These are phyloP conservation scores for Microplitis deprimator DNA, from an alignment of 2,888 invertebrate genomes.

Conservation along the genomic window DNA sequence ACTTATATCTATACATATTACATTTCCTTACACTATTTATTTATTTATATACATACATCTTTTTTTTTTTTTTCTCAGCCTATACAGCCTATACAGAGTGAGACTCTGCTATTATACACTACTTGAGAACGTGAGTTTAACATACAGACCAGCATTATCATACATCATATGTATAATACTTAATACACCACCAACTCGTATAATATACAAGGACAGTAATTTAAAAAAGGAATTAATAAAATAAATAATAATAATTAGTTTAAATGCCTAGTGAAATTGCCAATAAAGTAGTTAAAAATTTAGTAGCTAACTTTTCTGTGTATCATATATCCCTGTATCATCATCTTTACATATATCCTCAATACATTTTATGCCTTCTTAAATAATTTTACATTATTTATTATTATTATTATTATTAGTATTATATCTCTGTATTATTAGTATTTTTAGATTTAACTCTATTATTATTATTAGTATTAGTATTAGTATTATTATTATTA, in stretches of 20 bases:
- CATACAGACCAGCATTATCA: too few relatives aligned
- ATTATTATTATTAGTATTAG: neutral
- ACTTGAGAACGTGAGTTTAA: neutral
- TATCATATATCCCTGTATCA: constrained; percentile 68
- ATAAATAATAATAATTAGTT: constrained; percentile 65
- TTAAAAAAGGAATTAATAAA: neutral
- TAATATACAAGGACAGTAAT: neutral
- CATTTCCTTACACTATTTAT: neutral
- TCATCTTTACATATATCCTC: constrained; percentile 52
- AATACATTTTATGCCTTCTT: constrained; percentile 43
- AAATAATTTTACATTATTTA: constrained; percentile 44
- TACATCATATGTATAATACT: neutral
- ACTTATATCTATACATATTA: neutral
- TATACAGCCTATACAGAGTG: neutral
- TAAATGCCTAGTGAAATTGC: constrained; percentile 70
- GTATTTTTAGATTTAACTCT: constrained; percentile 4
- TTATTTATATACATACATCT: constrained; percentile 18
- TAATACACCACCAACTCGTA: neutral
- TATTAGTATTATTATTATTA: neutral
- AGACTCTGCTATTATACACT: neutral
- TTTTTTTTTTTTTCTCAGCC: neutral
- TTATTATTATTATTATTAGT: constrained; percentile 23
- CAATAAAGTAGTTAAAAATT: constrained; percentile 72
- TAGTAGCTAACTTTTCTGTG: constrained; percentile 72
- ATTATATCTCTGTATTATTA: constrained; percentile 10